Evolutionary conservation across 1,140 invertebrate genomes (phyloP).

Genomic region (Stratiolaelaps scimitus): DNA sequence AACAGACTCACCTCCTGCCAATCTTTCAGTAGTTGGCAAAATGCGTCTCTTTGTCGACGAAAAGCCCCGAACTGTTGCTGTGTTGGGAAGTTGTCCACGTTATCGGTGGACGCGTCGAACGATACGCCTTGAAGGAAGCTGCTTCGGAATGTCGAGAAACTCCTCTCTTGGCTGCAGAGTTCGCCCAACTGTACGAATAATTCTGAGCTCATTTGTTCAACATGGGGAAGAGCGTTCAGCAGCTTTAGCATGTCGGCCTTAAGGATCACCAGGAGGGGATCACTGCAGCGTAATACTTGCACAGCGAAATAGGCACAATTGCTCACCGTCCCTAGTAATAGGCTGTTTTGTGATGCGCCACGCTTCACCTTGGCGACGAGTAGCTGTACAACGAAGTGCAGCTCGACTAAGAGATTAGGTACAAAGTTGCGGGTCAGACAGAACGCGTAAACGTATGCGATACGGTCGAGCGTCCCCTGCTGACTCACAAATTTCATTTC

Average conservation of each 20-base stretch:
- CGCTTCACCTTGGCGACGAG: slow-evolving; percentile 4
- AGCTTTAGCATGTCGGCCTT: background rate
- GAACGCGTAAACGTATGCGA: background rate
- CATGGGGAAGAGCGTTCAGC: background rate
- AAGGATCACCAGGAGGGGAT: background rate
- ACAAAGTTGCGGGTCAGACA: slow-evolving; percentile 9
- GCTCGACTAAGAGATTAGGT: background rate
- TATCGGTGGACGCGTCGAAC: slow-evolving; percentile 5
- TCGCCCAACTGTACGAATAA: background rate
- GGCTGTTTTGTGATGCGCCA: background rate
- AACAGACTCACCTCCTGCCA: slow-evolving; percentile 13
- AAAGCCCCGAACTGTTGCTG: background rate
- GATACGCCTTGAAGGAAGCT: slow-evolving; percentile 18
- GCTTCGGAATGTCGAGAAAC: background rate
- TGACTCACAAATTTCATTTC: background rate
- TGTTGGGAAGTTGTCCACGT: slow-evolving; percentile 7
- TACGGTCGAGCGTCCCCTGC: background rate
- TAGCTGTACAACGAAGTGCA: background rate
- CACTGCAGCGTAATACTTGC: background rate
- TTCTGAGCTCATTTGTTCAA: background rate
- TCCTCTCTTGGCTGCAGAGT: background rate
- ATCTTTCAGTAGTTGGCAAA: slow-evolving; percentile 15
- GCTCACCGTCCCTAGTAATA: background rate
- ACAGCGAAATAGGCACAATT: slow-evolving; percentile 14
- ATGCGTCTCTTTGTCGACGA: slow-evolving; percentile 5